Base-by-base conservation (phyloP, 2,888 invertebrate species). In the Drosophila paramelanica region DNA sequence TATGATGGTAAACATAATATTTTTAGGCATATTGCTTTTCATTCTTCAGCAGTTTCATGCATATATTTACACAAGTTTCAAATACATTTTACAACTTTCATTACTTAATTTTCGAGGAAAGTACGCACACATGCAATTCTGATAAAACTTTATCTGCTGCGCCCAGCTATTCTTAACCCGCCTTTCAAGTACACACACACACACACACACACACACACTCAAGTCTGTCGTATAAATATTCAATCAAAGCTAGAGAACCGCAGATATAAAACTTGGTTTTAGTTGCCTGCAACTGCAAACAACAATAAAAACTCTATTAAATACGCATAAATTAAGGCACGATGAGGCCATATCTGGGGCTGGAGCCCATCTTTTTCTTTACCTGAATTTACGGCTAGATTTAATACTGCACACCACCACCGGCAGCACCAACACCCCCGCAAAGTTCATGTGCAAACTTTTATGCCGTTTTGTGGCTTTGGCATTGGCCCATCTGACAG, bases 231-330 rank as follows among this genome's bases (percentile, higher is more conserved):
- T 68, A 87, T 83, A 83, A 83, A 84, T 84, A 84, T 84, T 84
- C 88, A 84, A 84, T 84, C 75, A 77, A 62, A 73, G 50, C 66
- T 58, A 57, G 43, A 38, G 64, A 67, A 49, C 45, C 58, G 68
- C 73, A 77, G 74, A 73, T 67, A 79, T 66, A 67, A 61, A 81
- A 81, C 71, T 81, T 87, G 53, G 31, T 31, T 65, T 65, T 41
- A 56, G 58, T 66, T 47, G 39, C 53, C 51, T 60, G 47, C 65
- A 56, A 88, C 86, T 82, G 70, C 72, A 73, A 80, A 84, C 82
- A 87, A 87, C 79, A 85, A 86, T 81, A 85, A 85, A 88, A 86
- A 83, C 79, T 81, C 87, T 79, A 88, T 86, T 86, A 88, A 86
- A 86, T 87, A 81, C 79, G 87, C 88, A 88, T 86, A 86, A 88